Evolutionary conservation across 2,888 invertebrate genomes (phyloP), one percentile per base, ranked within the genome.

Genomic region (Palloptera scutellata): DNA sequence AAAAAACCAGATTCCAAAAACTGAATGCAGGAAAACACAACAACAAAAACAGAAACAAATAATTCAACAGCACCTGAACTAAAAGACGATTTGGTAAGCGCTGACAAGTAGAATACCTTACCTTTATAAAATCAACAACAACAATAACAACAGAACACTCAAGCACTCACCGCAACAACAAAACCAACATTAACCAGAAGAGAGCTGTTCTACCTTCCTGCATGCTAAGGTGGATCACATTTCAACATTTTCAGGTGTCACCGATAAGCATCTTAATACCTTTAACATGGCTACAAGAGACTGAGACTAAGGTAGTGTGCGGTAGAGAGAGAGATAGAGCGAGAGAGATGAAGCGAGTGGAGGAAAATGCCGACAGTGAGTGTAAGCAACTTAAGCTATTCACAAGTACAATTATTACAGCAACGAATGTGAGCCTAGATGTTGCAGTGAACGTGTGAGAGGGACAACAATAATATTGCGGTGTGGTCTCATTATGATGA

Each of bases 241-340:
- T 81, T 81, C 82, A 81, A 77, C 79, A 78, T 72, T 77, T 80
- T 81, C 82, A 82, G 80, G 80, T 82, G 80, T 81, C 82, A 81
- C 77, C 77, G 82, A 81, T 82, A 81, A 81, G 82, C 76, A 81
- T 81, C 81, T 81, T 81, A 80, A 79, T 81, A 79, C 81, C 73
- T 74, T 64, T 61, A 30, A 30, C 30, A 30, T 4, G 30, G 6
- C 3, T 30, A 30, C 30, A 30, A n/a, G 30, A 30, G 61, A 70
- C 70, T 67, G 30, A 30, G 61, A 70, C 70, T 67, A 6, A 30
- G 63, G 61, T 64, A 64, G 67, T 67, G 54, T 70, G 66, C 66
- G 55, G 55, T 55, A 55, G 40, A n/a, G n/a, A 20, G 40, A 55
- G 8, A 55, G 12, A 30, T n/a, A 40, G 53, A 19, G 40, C 30